phyloP scores from a whole-genome alignment of 37 sponge, comb jelly and placozoan genomes.

The Oscarella lobularis region DNA sequence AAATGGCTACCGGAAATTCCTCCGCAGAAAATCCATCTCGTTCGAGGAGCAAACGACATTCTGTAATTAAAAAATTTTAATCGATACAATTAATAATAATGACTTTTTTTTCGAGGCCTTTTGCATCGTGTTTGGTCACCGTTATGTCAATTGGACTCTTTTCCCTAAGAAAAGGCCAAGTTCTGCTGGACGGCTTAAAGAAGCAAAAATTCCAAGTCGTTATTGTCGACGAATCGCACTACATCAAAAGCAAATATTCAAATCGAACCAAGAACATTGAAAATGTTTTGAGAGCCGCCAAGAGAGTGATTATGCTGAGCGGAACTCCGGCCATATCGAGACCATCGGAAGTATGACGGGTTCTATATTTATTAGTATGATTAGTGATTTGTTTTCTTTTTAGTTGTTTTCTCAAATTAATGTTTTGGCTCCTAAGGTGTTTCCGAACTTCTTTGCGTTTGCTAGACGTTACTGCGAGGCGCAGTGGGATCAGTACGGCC shows the following conservation, averaged over 20 bases:
- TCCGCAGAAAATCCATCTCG: not conserved
- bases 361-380: not conserved
- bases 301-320: not conserved
- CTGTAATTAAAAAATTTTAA: no score
- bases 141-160: not conserved
- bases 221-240: not conserved
- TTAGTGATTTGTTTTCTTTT: not conserved
- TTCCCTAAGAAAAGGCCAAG: not conserved
- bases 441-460: not conserved
- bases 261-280: not conserved
- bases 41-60: not conserved
- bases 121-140: not conserved
- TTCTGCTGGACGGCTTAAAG: not conserved
- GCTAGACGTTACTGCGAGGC: not conserved
- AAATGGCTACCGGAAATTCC: not conserved
- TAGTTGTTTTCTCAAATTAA: not conserved
- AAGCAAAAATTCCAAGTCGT: not conserved
- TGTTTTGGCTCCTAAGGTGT: not conserved
- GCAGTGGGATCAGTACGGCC: not conserved
- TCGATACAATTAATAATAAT: not conserved
- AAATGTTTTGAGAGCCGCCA: not conserved
- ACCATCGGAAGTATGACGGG: not conserved
- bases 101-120: not conserved
- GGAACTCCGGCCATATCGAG: slow-evolving; percentile 4
- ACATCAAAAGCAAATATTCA: not conserved